Conservation (phyloP, 2,797 vertebrate genomes). For the Novumbra hubbsi region DNA sequence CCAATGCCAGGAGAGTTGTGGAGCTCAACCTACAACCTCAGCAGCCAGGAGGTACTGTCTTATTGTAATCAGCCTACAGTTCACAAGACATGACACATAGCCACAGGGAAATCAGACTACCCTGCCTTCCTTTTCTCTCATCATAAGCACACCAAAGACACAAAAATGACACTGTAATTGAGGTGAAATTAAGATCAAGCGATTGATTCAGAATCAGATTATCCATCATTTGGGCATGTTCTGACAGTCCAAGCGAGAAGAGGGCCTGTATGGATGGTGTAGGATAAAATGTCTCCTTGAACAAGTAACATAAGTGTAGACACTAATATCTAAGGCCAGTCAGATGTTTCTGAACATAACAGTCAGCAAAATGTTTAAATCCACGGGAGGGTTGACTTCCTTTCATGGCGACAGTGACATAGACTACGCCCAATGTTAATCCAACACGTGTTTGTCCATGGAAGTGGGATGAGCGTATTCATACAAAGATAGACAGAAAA, state of each 20-base stretch:
- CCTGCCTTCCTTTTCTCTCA: conserved; percentile 26
- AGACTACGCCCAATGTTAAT: neutral
- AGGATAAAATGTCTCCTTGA: conserved; percentile 25
- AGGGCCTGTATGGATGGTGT: neutral
- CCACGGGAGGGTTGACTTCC: conserved; percentile 48
- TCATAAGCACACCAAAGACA: conserved; percentile 32
- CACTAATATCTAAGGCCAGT: conserved; percentile 4
- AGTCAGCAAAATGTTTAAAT: conserved; percentile 68
- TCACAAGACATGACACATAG: neutral
- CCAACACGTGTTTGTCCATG: neutral
- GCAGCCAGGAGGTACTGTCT: neutral
- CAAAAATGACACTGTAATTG: conserved; percentile 36
- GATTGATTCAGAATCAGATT: conserved; percentile 32
- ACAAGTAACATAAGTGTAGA: conserved; percentile 55
- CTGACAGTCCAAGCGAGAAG: conserved; percentile 21
- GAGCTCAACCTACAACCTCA: neutral
- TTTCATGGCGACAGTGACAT: neutral
- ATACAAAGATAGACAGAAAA: neutral
- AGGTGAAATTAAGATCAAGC: conserved; percentile 46
- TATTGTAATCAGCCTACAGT: neutral
- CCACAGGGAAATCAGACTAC: conserved; percentile 16
- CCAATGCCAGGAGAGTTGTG: neutral
- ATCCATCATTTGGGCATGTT: conserved; percentile 24
- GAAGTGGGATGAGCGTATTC: neutral
- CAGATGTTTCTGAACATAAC: conserved; percentile 18